Percentiles rank a stretch among this genome's conserved stretches.
Conservation (phyloP, 2,113 vertebrate species). For the Coturnix japonica region DNA sequence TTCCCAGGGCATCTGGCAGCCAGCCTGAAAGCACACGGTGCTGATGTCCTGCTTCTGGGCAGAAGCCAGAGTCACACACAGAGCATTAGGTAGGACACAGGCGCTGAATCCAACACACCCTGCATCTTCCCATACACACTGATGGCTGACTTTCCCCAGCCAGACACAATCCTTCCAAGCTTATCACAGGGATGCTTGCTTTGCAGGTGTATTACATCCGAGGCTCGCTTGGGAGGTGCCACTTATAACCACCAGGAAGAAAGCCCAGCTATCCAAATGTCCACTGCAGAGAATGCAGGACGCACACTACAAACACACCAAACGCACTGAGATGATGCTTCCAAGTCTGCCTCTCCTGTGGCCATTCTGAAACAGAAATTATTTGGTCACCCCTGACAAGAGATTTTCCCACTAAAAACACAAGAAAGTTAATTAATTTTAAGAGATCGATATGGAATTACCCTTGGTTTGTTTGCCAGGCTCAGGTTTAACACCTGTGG, state of each 20-base stretch:
- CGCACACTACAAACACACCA: background rate
- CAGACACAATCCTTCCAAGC: background rate
- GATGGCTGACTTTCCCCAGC: rapidly evolving
- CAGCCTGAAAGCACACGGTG: background rate
- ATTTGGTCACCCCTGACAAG: background rate
- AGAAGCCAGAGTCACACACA: background rate
- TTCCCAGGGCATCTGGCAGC: background rate
- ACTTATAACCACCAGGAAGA: background rate
- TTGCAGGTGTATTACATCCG: background rate
- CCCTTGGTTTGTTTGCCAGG: background rate
- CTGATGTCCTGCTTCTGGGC: background rate
- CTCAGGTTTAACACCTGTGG: background rate
- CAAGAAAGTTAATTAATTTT: background rate
- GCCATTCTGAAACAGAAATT: background rate
- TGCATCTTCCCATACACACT: rapidly evolving
- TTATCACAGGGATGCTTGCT: rapidly evolving
- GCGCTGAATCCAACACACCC: background rate
- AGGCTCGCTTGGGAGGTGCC: background rate
- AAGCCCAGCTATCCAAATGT: rapidly evolving
- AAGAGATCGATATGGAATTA: rapidly evolving
- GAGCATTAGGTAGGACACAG: background rate
- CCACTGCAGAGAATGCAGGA: rapidly evolving
- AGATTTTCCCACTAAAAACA: background rate
- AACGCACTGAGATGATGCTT: rapidly evolving
- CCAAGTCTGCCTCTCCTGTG: rapidly evolving